Conservation (phyloP, 2,888 invertebrate genomes). For the Xestobium rufovillosum region DNA sequence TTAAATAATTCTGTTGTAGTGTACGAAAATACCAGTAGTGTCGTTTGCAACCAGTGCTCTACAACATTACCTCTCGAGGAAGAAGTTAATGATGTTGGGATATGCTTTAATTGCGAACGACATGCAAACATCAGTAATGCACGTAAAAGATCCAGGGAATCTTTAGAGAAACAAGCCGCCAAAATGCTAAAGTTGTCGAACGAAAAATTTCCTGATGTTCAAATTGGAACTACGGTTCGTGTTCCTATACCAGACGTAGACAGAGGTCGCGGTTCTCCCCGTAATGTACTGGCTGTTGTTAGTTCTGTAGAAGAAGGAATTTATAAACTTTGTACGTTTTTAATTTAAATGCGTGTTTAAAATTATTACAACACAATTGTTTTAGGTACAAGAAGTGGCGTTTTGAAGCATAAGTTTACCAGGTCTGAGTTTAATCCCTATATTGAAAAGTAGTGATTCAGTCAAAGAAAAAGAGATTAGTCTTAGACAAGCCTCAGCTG, state of each 20-base stretch:
- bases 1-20: constrained; percentile 4
- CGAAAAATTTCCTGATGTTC: no score
- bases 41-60: constrained; percentile 7
- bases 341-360: background rate
- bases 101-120: constrained; percentile 8
- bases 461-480: no score
- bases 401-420: background rate
- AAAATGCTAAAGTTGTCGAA: no score
- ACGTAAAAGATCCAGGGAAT: no score
- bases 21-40: constrained; percentile 3
- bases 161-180: no score
- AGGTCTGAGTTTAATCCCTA: constrained; percentile 1
- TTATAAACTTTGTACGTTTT: constrained; percentile 11
- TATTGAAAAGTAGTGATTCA: no score
- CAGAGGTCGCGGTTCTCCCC: constrained; percentile 5
- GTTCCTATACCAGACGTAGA: constrained; percentile 11
- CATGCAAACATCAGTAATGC: constrained; percentile 6
- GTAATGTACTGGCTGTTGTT: constrained; percentile 10
- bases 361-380: background rate
- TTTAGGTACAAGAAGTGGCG: constrained; percentile 3
- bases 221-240: constrained; percentile 11
- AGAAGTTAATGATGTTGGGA: constrained; percentile 5
- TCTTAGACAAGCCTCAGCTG: no score
- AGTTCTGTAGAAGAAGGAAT: constrained; percentile 5
- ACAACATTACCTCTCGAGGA: constrained; percentile 4